Base-by-base conservation (phyloP, 2,113 vertebrate genomes). In the Chloebia gouldiae region DNA sequence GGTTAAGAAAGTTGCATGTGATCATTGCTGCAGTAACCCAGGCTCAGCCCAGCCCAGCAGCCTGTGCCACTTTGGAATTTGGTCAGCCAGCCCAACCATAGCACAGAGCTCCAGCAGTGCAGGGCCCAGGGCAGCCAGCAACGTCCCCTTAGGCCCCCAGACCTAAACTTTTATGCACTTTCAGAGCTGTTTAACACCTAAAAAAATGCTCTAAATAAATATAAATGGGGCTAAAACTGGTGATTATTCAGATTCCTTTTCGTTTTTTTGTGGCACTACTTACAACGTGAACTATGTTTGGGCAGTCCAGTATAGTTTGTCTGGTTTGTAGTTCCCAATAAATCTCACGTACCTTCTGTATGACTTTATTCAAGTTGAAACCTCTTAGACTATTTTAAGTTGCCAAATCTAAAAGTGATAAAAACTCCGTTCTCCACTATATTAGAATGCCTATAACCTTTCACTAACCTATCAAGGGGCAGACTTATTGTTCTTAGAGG, bases 111-210 rank as follows among this genome's bases (percentile, higher is more conserved):
- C 21, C 12, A 3, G 37, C 40, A 60, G 6, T 0, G 0, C 73
- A 50, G 39, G 24, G 9, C 8, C 60, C 7, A 64, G n/a, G 39
- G 31, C 37, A 69, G 71, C 13, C 66, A 27, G 47, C 35, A 79
- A 8, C 0, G 0, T 1, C 13, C 2, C 27, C 28, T 10, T 5
- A 2, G 1, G 2, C 18, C 15, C 13, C n/a, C 25, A n/a, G 4
- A 11, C 25, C 24, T 47, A 15, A 44, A 11, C 10, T 23, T 25
- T 24, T 6, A n/a, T 10, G 33, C 50, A 33, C 21, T n/a, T 83
- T 73, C 47, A 84, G 39, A 77, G 21, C 25, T 31, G 2, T 47
- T 61, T 16, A 45, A 59, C 20, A 30, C 20, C 31, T 10, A 15
- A 24, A 60, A 60, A 50, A 39, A 3, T 3, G 10, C 40, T 39